These are phyloP conservation scores for Cydia splendana DNA, from an alignment of 1,140 invertebrate species.

Conservation along the genomic window DNA sequence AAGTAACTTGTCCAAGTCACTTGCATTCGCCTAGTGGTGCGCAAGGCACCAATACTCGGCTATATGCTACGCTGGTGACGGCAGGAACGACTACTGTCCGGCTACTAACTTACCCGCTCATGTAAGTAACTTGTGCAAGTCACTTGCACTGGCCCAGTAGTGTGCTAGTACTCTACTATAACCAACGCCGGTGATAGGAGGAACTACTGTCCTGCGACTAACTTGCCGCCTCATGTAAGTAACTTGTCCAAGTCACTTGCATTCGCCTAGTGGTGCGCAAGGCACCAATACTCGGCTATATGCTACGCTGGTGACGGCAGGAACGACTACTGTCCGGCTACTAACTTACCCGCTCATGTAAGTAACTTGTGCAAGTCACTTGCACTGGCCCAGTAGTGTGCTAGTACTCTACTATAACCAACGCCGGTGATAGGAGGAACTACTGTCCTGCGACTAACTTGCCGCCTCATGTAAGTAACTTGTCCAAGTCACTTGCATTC, in stretches of 20 bases:
- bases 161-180: slow-evolving; percentile 34
- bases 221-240: slow-evolving; percentile 39
- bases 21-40: slow-evolving; percentile 54
- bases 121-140: slow-evolving; percentile 67
- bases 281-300: too few relatives aligned
- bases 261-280: slow-evolving; percentile 46
- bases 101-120: slow-evolving; percentile 50
- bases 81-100: slow-evolving; percentile 55
- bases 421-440: slow-evolving; percentile 62
- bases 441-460: slow-evolving; percentile 59
- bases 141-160: slow-evolving; percentile 56
- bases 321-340: slow-evolving; percentile 59
- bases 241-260: slow-evolving; percentile 68
- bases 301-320: too few relatives aligned
- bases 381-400: slow-evolving; percentile 55
- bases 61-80: too few relatives aligned
- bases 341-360: slow-evolving; percentile 50
- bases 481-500: slow-evolving; percentile 66
- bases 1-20: slow-evolving; percentile 62
- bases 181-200: slow-evolving; percentile 61
- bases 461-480: slow-evolving; percentile 45
- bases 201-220: slow-evolving; percentile 61
- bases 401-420: slow-evolving; percentile 41
- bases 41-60: too few relatives aligned
- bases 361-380: slow-evolving; percentile 65